Conservation (phyloP, 1,140 invertebrate genomes). For the Probaryconus sp. region DNA sequence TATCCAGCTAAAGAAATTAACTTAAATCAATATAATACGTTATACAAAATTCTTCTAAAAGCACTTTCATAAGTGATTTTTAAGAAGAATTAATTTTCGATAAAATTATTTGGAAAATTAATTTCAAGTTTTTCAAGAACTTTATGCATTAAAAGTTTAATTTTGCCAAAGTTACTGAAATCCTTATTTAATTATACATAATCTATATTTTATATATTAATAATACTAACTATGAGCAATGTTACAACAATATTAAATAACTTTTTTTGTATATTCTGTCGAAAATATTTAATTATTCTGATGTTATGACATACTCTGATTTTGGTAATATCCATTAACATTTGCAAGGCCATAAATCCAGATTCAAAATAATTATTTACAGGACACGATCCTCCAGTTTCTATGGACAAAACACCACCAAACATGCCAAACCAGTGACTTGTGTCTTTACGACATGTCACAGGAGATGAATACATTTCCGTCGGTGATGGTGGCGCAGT, state of each 20-base stretch:
- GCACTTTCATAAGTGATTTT: no score
- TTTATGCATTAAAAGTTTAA: no score
- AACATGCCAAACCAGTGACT: constrained; percentile 83
- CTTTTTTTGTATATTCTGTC: not conserved
- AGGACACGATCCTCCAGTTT: constrained; percentile 84
- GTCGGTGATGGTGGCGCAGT: constrained; percentile 82
- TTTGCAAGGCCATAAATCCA: constrained; percentile 85
- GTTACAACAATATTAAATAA: no score
- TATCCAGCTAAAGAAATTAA: constrained; percentile 79
- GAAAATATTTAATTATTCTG: not conserved
- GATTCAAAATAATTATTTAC: constrained; percentile 86
- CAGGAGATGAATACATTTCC: constrained; percentile 81
- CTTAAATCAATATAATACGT: constrained; percentile 6
- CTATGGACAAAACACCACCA: constrained; percentile 81
- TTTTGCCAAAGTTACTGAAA: no score
- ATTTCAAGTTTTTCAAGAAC: no score
- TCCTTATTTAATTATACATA: no score
- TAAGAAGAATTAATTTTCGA: no score
- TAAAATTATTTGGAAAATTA: no score
- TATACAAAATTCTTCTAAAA: constrained; percentile 15
- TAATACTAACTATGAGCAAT: no score
- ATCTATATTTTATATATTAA: no score
- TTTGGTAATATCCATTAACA: constrained; percentile 85
- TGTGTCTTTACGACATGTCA: constrained; percentile 82
- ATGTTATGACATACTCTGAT: constrained; percentile 79